A percentile compares a stretch with the other conserved stretches of the same genome.
Conservation (phyloP, 2,113 vertebrate species). For the Ia io region DNA sequence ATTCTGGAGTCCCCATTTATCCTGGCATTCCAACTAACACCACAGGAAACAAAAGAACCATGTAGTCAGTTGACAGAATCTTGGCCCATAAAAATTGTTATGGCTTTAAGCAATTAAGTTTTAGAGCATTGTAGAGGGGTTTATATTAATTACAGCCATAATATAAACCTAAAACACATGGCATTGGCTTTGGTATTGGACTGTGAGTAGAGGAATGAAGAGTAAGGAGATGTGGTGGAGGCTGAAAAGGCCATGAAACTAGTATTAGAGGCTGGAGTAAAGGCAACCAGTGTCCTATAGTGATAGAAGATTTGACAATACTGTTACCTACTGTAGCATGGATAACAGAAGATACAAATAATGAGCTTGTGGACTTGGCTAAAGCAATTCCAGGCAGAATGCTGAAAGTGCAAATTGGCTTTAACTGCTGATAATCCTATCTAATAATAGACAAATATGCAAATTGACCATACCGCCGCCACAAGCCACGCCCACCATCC, state of each 20-base stretch:
- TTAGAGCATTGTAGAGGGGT: not conserved
- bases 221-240: not conserved
- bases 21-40: not conserved
- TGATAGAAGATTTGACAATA: not conserved
- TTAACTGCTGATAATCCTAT: conserved; percentile 39
- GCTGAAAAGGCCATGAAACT: not conserved
- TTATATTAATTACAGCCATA: not conserved
- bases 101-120: not conserved
- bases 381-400: not conserved
- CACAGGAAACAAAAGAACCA: not conserved
- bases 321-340: not conserved
- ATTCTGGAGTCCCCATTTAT: not conserved
- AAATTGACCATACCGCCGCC: too few relatives aligned
- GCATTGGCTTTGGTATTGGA: not conserved
- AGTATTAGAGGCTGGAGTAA: not conserved
- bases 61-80: not conserved
- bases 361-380: not conserved
- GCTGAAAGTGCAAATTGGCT: not conserved
- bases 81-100: not conserved
- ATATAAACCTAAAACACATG: not conserved
- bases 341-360: not conserved
- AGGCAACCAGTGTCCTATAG: not conserved
- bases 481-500: too few relatives aligned
- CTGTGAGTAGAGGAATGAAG: not conserved
- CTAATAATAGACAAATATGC: too few relatives aligned